Base-by-base conservation (phyloP, 1,140 invertebrate genomes). In the Phymorhynchus buccinoides region DNA sequence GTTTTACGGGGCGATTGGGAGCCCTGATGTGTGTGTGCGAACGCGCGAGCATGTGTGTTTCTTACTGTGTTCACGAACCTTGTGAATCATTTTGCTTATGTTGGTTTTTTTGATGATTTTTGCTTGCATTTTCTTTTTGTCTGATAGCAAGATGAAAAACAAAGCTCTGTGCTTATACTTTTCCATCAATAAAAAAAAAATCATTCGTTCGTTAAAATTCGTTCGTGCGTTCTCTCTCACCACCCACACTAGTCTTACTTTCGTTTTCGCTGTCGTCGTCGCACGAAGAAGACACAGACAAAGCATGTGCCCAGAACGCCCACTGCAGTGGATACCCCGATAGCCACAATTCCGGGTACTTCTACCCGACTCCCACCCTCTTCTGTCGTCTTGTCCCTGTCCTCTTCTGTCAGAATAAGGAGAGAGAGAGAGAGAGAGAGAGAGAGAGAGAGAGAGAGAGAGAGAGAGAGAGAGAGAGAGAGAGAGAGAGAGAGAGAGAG, bases 21-120 rank as follows among this genome's bases (percentile, higher is more conserved):
- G n/a, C n/a, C n/a, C n/a, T n/a, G n/a, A n/a, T n/a, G n/a, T n/a
- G n/a, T n/a, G n/a, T n/a, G n/a, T n/a, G n/a, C n/a, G n/a, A n/a
- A n/a, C n/a, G n/a, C n/a, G n/a, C n/a, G n/a, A n/a, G n/a, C n/a
- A 27, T 66, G 62, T 66, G 62, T 66, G 62, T 66, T 16, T 66
- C 18, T 66, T 6, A 27, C 18, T n/a, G 62, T n/a, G 27, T 14
- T 16, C 6, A 66, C 30, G 62, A 66, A 6, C 9, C 27, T 9
- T n/a, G 30, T 27, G 3, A n/a, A n/a, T n/a, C n/a, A n/a, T n/a
- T n/a, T n/a, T n/a, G n/a, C n/a, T n/a, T n/a, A n/a, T n/a, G n/a
- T n/a, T n/a, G n/a, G n/a, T n/a, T n/a, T n/a, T n/a, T n/a, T n/a
- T n/a, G n/a, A n/a, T n/a, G n/a, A n/a, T n/a, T n/a, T n/a, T n/a